Percentiles rank a stretch among this genome's conserved stretches.
These are phyloP conservation scores for Augochlorella aurata DNA, from an alignment of 2,888 invertebrate genomes.

Conservation along the genomic window DNA sequence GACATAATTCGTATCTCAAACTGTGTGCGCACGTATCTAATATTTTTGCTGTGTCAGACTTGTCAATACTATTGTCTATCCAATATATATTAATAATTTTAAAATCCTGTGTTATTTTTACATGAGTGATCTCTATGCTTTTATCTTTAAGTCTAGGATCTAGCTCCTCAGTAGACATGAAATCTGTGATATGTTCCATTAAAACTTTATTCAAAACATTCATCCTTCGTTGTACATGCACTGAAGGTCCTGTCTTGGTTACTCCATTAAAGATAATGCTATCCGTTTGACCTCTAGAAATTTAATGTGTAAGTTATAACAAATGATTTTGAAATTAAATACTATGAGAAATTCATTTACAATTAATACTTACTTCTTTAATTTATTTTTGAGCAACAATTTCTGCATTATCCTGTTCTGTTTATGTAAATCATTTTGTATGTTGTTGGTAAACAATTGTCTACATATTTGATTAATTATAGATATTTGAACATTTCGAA, in stretches of 20 bases:
- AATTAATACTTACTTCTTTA: conserved; percentile 25
- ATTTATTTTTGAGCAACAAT: conserved; percentile 9
- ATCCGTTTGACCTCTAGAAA: neutral
- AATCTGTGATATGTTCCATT: conserved; percentile 90
- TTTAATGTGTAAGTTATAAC: neutral
- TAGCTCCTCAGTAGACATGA: conserved; percentile 88
- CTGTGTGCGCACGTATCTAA: conserved; percentile 84
- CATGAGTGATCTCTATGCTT: conserved; percentile 89
- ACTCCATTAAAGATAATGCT: too few species aligned
- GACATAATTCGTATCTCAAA: conserved; percentile 88
- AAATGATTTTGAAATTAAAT: neutral
- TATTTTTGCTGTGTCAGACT: conserved; percentile 78
- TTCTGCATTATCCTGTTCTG: conserved; percentile 43
- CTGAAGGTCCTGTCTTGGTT: conserved; percentile 68
- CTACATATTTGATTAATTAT: conserved; percentile 3
- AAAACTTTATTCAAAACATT: conserved; percentile 90
- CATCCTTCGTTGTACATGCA: conserved; percentile 84
- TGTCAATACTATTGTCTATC: conserved; percentile 79
- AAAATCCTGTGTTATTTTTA: conserved; percentile 87
- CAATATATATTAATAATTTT: conserved; percentile 88
- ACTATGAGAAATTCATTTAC: neutral
- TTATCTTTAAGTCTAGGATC: conserved; percentile 84
- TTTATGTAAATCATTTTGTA: neutral
- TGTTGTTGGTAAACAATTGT: conserved; percentile 14
- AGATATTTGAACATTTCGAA: conserved; percentile 7